These are phyloP conservation scores for Cheilosia vulpina DNA, from an alignment of 2,888 invertebrate species.

Conservation along the genomic window DNA sequence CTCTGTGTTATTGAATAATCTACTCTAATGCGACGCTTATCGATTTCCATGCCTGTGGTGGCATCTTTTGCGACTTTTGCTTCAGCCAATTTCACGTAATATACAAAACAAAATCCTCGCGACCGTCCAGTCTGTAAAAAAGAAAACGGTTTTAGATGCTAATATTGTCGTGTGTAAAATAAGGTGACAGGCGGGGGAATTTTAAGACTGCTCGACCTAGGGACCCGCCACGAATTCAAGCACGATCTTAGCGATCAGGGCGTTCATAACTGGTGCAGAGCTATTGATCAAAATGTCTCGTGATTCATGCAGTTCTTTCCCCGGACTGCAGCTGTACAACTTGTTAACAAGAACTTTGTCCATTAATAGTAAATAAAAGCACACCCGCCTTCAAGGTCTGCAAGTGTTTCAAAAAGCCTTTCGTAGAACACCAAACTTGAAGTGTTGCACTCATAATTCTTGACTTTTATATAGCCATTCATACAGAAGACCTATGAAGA, in stretches of 20 bases:
- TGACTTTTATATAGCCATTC: constrained; percentile 47
- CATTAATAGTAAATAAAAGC: too few species aligned
- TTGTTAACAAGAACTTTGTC: too few species aligned
- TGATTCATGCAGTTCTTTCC: too few species aligned
- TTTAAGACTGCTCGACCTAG: too few species aligned
- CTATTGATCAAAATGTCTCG: too few species aligned
- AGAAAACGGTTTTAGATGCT: background rate
- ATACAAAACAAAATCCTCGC: constrained; percentile 98
- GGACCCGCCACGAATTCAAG: too few species aligned
- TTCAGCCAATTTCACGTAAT: constrained; percentile 94
- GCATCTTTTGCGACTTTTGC: constrained; percentile 97
- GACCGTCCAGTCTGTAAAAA: constrained; percentile 92
- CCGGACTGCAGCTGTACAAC: too few species aligned
- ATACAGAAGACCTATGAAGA: constrained; percentile 2
- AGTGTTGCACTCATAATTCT: constrained; percentile 74
- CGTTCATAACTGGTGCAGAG: too few species aligned
- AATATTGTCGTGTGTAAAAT: background rate
- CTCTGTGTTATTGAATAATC: constrained; percentile 98
- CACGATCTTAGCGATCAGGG: too few species aligned
- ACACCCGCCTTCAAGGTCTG: too few species aligned
- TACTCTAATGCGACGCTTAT: constrained; percentile 95
- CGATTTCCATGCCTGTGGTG: constrained; percentile 97
- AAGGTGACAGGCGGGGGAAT: too few species aligned
- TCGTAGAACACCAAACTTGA: constrained; percentile 77
- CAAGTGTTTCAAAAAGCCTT: constrained; percentile 81